Percentiles rank a stretch among this genome's conserved stretches.
Conservation (phyloP, 2,113 vertebrate genomes). For the Motacilla tschutschensis region DNA sequence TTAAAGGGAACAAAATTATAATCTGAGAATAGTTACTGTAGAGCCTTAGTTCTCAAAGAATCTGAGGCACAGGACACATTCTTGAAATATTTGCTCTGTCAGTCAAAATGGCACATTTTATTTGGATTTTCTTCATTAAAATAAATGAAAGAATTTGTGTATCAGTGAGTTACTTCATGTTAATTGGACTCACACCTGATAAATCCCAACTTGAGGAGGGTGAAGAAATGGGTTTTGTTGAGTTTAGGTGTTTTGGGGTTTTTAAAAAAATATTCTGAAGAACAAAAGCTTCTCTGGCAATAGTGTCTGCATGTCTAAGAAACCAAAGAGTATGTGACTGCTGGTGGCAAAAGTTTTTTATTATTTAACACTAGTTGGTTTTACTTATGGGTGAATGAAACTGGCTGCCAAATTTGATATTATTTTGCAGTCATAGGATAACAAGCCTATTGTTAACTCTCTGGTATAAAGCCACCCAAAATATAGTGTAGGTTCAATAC, state of each 20-base stretch:
- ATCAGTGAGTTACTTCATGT: background rate
- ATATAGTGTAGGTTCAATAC: background rate
- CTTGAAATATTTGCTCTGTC: slow-evolving; percentile 5
- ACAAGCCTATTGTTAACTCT: background rate
- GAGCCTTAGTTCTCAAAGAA: background rate
- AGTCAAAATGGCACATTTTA: background rate
- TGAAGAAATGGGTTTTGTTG: background rate
- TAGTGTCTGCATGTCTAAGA: background rate
- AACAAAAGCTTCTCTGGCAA: background rate
- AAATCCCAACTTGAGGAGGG: background rate
- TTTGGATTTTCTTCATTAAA: background rate
- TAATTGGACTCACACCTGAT: background rate
- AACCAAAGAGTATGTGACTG: background rate
- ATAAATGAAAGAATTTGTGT: background rate
- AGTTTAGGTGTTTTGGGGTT: background rate
- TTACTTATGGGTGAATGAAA: background rate
- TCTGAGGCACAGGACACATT: background rate
- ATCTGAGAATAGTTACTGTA: background rate
- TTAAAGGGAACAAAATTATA: slow-evolving; percentile 27
- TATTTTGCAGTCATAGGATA: background rate
- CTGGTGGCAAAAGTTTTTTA: background rate
- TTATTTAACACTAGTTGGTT: background rate
- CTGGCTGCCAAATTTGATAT: background rate
- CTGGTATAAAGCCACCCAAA: background rate
- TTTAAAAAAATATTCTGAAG: background rate